These are phyloP conservation scores for Sebastes trivittatus DNA, from an alignment of 2,797 vertebrate genomes.

Conservation along the genomic window DNA sequence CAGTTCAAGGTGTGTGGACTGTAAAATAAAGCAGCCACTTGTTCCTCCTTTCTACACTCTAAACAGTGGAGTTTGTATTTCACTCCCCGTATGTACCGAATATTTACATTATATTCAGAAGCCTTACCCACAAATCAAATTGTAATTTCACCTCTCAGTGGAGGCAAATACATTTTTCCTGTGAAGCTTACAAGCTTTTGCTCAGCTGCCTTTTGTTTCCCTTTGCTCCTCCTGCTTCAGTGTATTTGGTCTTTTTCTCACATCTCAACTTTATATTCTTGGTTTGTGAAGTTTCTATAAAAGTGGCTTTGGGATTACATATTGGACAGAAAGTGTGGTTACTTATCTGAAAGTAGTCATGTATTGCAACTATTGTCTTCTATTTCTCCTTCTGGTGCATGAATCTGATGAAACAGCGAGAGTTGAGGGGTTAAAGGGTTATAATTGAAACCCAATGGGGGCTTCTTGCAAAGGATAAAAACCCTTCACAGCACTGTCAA, in stretches of 20 bases:
- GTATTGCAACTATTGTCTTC: background rate
- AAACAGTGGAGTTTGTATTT: background rate
- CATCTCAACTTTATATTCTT: background rate
- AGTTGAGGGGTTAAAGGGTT: background rate
- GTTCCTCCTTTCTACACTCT: background rate
- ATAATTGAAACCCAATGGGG: background rate
- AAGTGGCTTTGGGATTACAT: background rate
- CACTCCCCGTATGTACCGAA: background rate
- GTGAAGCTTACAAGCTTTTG: background rate
- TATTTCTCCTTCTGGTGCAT: background rate
- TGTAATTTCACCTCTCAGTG: background rate
- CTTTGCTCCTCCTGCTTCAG: background rate
- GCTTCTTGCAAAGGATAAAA: constrained; percentile 2
- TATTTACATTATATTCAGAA: background rate
- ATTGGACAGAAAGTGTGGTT: background rate
- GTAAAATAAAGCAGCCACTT: background rate
- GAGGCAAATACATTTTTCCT: background rate
- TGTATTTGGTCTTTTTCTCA: background rate
- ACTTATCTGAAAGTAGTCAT: background rate
- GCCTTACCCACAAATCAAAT: background rate
- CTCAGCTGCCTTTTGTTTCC: background rate
- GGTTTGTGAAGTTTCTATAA: background rate
- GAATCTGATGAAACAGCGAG: background rate
- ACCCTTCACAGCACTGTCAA: background rate
- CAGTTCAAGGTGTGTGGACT: background rate